Percentiles rank a stretch among this genome's conserved stretches.
phyloP scores from a whole-genome alignment of 2,797 vertebrate genomes.

The Linurgus olivaceus region DNA sequence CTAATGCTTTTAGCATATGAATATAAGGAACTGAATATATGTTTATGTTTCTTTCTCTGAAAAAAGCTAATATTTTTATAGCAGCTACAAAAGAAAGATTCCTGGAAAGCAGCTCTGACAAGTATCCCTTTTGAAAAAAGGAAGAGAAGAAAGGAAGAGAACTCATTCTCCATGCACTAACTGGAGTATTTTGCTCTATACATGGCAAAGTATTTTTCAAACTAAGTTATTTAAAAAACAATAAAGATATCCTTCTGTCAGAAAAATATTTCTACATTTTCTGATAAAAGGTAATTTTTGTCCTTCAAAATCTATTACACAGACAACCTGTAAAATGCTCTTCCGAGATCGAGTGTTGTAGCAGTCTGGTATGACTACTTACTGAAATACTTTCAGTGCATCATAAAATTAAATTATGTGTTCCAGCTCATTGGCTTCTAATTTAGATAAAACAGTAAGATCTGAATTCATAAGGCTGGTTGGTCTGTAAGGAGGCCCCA shows the following conservation, averaged over 20 bases:
- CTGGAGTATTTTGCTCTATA: neutral
- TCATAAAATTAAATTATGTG: constrained; percentile 59
- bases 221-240: neutral
- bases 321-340: neutral
- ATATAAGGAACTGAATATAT: neutral
- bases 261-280: neutral
- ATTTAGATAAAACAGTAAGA: constrained; percentile 52
- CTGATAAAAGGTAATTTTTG: neutral
- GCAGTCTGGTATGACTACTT: neutral
- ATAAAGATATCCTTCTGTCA: neutral
- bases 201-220: neutral
- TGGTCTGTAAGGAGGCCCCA: neutral
- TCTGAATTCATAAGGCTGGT: constrained; percentile 14
- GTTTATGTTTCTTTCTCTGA: neutral
- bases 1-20: neutral
- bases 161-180: neutral
- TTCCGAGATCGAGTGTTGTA: neutral
- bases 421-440: constrained; percentile 49
- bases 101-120: neutral
- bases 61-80: neutral
- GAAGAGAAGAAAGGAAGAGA: neutral
- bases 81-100: neutral
- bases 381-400: constrained; percentile 33
- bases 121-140: neutral
- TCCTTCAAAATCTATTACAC: neutral